Evolutionary conservation across 2,888 invertebrate species (phyloP).

Genomic region (Spodoptera exigua): DNA sequence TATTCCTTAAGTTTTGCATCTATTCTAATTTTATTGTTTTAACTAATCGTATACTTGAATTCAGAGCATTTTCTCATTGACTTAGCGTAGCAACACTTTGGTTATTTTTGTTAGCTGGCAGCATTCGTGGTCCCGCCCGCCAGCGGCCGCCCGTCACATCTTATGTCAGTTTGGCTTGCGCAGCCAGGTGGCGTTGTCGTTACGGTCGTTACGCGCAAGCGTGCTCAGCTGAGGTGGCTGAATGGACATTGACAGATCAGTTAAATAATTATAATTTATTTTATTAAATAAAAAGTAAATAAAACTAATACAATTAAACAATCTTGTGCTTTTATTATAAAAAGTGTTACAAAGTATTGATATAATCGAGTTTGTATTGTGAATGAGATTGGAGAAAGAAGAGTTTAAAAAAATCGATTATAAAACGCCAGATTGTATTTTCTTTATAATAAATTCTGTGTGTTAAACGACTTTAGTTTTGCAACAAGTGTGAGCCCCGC

Average conservation of each 20-base stretch:
- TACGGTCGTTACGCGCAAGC: constrained; percentile 63
- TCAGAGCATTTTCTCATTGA: neutral
- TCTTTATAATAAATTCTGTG: constrained; percentile 74
- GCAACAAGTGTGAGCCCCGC: constrained; percentile 79
- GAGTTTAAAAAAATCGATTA: constrained; percentile 80
- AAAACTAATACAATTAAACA: constrained; percentile 63
- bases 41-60: neutral
- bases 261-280: constrained; percentile 66
- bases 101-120: constrained; percentile 46
- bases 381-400: constrained; percentile 61
- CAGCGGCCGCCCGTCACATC: constrained; percentile 55
- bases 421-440: constrained; percentile 74
- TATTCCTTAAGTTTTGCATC: too few species aligned
- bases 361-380: constrained; percentile 55
- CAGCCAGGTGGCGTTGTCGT: constrained; percentile 76
- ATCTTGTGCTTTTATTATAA: constrained; percentile 70
- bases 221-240: constrained; percentile 71
- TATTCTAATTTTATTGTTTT: neutral
- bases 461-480: constrained; percentile 76
- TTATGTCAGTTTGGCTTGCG: constrained; percentile 76
- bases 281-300: constrained; percentile 66
- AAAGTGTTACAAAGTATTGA: constrained; percentile 71
- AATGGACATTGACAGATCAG: constrained; percentile 77
- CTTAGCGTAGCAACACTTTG: constrained; percentile 56
- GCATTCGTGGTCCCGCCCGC: constrained; percentile 57